These are phyloP conservation scores for cat (Felis catus) DNA, from an alignment of 2,113 vertebrate genomes.

Conservation along the genomic window DNA sequence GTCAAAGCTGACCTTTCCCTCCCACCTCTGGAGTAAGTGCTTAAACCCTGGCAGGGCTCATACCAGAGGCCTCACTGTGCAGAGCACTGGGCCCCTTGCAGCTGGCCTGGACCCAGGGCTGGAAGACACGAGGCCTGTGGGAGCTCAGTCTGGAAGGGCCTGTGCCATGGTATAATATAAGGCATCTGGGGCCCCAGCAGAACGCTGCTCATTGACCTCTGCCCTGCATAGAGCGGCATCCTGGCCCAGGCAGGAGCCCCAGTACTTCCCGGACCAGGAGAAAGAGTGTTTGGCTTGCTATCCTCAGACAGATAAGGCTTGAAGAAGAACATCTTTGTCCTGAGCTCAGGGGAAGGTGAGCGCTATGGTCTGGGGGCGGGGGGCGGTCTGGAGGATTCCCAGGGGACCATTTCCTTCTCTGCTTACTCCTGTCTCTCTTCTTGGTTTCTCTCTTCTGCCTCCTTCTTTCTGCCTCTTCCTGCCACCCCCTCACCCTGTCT, in stretches of 20 bases:
- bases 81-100: not conserved
- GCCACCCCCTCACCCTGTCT: not conserved
- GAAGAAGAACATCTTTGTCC: not conserved
- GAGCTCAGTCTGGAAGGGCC: not conserved
- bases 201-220: not conserved
- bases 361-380: rapidly evolving
- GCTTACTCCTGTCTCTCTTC: not conserved
- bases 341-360: not conserved
- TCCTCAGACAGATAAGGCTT: not conserved
- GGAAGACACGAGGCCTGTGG: not conserved
- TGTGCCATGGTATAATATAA: rapidly evolving
- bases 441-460: rapidly evolving
- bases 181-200: rapidly evolving
- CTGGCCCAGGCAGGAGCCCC: rapidly evolving
- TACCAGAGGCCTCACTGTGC: not conserved
- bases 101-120: not conserved
- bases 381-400: not conserved
- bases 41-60: not conserved
- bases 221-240: rapidly evolving
- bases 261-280: not conserved
- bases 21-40: not conserved
- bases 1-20: conserved; percentile 38
- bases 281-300: not conserved
- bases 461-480: not conserved
- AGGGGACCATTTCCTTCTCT: not conserved